Evolutionary conservation across 2,113 vertebrate species (phyloP).

Genomic region (Beaufortia kweichowensis): DNA sequence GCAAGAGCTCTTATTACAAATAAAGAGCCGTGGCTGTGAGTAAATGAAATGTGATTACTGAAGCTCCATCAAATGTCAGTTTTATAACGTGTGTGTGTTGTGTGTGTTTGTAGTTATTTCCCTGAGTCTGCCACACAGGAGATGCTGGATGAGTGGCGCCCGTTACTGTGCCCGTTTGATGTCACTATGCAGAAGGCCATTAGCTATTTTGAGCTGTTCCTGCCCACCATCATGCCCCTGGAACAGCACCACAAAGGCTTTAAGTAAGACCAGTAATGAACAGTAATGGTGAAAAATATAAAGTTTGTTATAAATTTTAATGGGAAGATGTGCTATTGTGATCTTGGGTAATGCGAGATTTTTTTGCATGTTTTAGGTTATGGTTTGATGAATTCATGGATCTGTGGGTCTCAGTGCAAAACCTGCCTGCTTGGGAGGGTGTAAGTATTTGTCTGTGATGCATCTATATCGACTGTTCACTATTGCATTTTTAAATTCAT

Average conservation of each 20-base stretch:
- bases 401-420: conserved; percentile 95
- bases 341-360: not conserved
- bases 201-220: conserved; percentile 94
- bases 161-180: conserved; percentile 47
- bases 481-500: not conserved
- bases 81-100: not conserved
- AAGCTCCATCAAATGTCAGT: not conserved
- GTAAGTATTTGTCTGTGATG: conserved; percentile 74
- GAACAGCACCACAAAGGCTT: conserved; percentile 92
- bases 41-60: not conserved
- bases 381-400: conserved; percentile 95
- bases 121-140: conserved; percentile 78
- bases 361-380: conserved; percentile 74
- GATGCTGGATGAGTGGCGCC: conserved; percentile 85
- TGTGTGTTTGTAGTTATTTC: conserved; percentile 75
- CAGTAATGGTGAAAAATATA: no score
- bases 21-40: not conserved
- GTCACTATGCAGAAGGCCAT: conserved; percentile 92
- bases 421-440: conserved; percentile 97
- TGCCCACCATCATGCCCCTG: conserved; percentile 93
- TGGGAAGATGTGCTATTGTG: not conserved
- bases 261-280: conserved; percentile 76
- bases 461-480: not conserved
- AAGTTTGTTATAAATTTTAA: no score
- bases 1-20: conserved; percentile 1